These are phyloP conservation scores for Aporrectodea caliginosa DNA, from an alignment of 1,140 invertebrate genomes.

Conservation along the genomic window DNA sequence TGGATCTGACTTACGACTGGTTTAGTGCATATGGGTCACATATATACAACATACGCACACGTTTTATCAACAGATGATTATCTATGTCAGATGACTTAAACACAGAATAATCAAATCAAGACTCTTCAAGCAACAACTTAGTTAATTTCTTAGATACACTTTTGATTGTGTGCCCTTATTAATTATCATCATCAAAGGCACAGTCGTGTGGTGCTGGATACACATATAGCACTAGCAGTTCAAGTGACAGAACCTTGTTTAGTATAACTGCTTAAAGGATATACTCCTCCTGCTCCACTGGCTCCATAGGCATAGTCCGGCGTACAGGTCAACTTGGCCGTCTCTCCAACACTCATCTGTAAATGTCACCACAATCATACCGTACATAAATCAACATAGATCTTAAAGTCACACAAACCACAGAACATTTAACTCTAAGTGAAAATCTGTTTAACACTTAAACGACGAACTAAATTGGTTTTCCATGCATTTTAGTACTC, in stretches of 20 bases:
- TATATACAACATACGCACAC: too few species aligned
- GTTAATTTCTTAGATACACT: neutral
- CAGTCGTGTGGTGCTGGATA: neutral
- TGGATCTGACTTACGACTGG: too few species aligned
- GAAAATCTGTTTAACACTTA: too few species aligned
- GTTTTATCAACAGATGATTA: too few species aligned
- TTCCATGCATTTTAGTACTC: too few species aligned
- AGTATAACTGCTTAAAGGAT: slow-evolving; percentile 44
- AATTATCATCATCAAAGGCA: neutral
- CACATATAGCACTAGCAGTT: neutral
- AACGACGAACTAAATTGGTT: too few species aligned
- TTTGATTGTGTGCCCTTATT: neutral
- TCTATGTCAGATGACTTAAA: neutral
- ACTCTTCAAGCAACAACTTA: neutral
- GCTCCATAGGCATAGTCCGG: slow-evolving; percentile 88
- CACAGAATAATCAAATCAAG: neutral
- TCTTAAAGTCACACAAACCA: too few species aligned
- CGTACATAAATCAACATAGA: too few species aligned
- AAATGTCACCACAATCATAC: too few species aligned
- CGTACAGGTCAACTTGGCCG: slow-evolving; percentile 74
- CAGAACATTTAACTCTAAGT: too few species aligned
- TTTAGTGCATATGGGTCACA: too few species aligned
- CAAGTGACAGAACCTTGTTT: neutral
- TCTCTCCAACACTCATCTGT: slow-evolving; percentile 88
- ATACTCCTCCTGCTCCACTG: slow-evolving; percentile 74